A percentile compares a stretch with the other conserved stretches of the same genome.
Evolutionary conservation across 2,888 invertebrate species (phyloP).

Genomic region (Blastobasis lacticolella): DNA sequence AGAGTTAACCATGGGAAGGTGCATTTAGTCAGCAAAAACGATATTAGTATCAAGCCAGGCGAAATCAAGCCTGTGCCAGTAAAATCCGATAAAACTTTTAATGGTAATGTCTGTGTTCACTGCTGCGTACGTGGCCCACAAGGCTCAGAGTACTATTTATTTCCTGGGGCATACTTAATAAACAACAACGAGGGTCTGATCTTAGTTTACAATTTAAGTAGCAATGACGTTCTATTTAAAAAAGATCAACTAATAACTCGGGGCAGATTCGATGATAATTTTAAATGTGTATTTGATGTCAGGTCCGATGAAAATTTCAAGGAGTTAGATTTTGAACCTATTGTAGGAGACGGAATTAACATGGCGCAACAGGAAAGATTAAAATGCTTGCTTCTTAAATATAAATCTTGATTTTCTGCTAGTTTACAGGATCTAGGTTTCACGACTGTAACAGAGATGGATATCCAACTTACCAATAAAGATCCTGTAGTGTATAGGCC

Average conservation of each 20-base stretch:
- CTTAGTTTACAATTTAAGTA: background rate
- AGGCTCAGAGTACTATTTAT: background rate
- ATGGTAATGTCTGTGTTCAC: constrained; percentile 1
- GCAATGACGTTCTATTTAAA: background rate
- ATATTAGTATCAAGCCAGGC: background rate
- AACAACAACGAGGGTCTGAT: background rate
- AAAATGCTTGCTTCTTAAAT: constrained; percentile 1
- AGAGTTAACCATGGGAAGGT: background rate
- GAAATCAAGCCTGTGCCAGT: background rate
- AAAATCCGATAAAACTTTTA: background rate
- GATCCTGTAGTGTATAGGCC: background rate
- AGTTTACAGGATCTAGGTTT: constrained; percentile 12
- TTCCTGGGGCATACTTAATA: constrained; percentile 1
- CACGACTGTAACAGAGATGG: constrained; percentile 14
- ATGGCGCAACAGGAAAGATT: background rate
- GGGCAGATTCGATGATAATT: background rate
- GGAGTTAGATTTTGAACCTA: background rate
- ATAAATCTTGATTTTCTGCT: constrained; percentile 11
- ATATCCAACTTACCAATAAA: constrained; percentile 13
- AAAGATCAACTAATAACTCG: background rate
- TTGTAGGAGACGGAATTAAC: background rate
- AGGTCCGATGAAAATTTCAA: background rate
- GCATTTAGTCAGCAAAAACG: background rate
- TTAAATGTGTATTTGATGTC: background rate
- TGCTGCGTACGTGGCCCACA: constrained; percentile 1